Conservation (phyloP, 2,113 vertebrate genomes). For the Amblyopsis rosae region DNA sequence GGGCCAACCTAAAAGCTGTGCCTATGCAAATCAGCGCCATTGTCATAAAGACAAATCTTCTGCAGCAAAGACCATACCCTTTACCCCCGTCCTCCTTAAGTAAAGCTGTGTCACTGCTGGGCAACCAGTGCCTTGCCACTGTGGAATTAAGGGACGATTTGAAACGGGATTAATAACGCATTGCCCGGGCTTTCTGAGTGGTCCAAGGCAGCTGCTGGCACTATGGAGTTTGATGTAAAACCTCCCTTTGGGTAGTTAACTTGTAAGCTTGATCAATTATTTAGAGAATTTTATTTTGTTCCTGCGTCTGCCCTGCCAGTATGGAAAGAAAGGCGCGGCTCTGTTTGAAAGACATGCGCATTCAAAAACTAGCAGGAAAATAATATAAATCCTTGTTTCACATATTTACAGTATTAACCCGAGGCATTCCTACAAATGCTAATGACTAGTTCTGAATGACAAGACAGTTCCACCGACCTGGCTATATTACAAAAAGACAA, state of each 20-base stretch:
- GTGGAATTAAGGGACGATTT: constrained; percentile 54
- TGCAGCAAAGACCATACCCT: constrained; percentile 47
- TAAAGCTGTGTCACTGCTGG: constrained; percentile 51
- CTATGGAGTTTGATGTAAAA: constrained; percentile 64
- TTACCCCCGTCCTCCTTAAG: constrained; percentile 40
- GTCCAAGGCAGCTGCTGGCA: constrained; percentile 41
- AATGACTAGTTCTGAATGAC: constrained; percentile 26
- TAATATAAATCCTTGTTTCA: constrained; percentile 15
- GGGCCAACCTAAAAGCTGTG: constrained; percentile 61
- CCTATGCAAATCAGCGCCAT: constrained; percentile 74
- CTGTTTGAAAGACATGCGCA: constrained; percentile 35
- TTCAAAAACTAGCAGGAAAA: constrained; percentile 23
- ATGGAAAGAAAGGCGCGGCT: constrained; percentile 34
- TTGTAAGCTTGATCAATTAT: constrained; percentile 70
- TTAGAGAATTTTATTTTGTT: constrained; percentile 60
- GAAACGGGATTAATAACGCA: constrained; percentile 61
- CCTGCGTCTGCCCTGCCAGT: constrained; percentile 38
- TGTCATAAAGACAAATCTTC: constrained; percentile 66
- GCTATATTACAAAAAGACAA: constrained; percentile 23
- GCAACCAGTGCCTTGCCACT: constrained; percentile 59
- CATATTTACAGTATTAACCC: constrained; percentile 25
- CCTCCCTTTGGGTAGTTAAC: constrained; percentile 65
- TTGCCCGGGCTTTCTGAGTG: constrained; percentile 34
- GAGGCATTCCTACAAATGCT: no score
- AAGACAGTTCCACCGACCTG: constrained; percentile 7